These are phyloP conservation scores for Clavelina lepadiformis DNA, from an alignment of 23 tunicate genomes.

Conservation along the genomic window DNA sequence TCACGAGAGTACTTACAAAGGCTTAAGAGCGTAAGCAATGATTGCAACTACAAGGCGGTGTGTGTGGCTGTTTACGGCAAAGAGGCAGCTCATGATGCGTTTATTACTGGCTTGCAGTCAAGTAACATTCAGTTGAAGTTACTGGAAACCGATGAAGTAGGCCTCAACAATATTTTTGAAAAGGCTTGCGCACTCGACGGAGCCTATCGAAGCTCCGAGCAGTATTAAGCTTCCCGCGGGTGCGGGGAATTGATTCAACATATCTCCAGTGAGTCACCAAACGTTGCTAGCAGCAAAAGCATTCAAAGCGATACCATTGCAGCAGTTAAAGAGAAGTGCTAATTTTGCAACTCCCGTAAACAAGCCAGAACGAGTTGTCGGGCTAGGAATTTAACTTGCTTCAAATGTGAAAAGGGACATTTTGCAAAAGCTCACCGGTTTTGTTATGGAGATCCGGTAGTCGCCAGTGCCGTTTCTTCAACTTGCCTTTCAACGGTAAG, in stretches of 20 bases:
- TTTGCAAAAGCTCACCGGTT: constrained; percentile 9
- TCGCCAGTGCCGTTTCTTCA: too few species aligned
- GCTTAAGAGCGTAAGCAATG: constrained; percentile 4
- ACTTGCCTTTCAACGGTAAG: too few species aligned
- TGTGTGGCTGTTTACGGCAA: not conserved
- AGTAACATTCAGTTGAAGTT: not conserved
- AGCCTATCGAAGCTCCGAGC: constrained; percentile 3
- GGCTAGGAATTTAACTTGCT: not conserved
- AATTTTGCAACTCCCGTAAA: constrained; percentile 9
- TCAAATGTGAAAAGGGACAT: constrained; percentile 2
- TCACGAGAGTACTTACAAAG: not conserved
- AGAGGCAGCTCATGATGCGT: constrained; percentile 1
- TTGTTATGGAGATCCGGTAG: too few species aligned
- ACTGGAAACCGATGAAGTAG: constrained; percentile 5
- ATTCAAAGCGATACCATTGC: not conserved
- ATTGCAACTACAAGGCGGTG: constrained; percentile 5
- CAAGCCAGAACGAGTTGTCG: not conserved
- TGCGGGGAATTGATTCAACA: not conserved
- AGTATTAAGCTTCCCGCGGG: not conserved
- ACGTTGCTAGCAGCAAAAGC: not conserved
- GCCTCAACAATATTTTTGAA: constrained; percentile 3
- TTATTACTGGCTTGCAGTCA: constrained; percentile 7
- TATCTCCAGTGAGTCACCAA: not conserved
- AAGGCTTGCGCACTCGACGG: constrained; percentile 2
- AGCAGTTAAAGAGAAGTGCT: not conserved